Evolutionary conservation across 2,113 vertebrate genomes (phyloP), one percentile per base, ranked within the genome.

Genomic region (Melanocharis versteri): DNA sequence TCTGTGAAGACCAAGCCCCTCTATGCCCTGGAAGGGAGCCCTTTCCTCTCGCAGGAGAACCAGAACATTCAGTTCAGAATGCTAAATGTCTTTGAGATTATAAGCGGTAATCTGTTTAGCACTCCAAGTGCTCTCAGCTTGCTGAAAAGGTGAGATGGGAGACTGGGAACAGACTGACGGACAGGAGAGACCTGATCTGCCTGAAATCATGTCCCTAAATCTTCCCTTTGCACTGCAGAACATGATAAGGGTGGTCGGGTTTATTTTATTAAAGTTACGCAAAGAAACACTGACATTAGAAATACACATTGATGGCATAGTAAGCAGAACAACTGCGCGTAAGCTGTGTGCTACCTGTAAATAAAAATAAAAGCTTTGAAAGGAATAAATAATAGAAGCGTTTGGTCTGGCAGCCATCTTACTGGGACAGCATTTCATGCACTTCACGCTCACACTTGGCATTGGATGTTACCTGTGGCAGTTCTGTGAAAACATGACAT

Each of bases 401-500:
- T 79, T 58, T 90, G 83, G 3, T 54, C 27, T 83, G 94, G 93
- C 94, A 93, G 91, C 94, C 94, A 92, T 96, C 51, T 96, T 94
- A 42, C 47, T 20, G 76, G 28, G 57, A 82, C 87, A 68, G 82
- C 31, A 5, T 40, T 28, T n/a, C 73, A 15, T 57, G 71, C 75
- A 76, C 53, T 40, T 39, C 61, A 3, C 13, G 31, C 62, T 57
- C 48, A 11, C 71, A 27, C 37, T 65, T 45, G 69, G 61, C 48
- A 6, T 68, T 18, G 5, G 13, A 9, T 42, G 22, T 57, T 85
- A 75, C 57, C 61, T 47, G 57, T 75, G 57, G 39, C 62, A n/a
- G 28, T 23, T 64, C 40, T 31, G 0, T 27, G 42, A 7, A 80
- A 80, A 72, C 48, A 11, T 20, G 37, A 6, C 31, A 6, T 15